Evolutionary conservation across 2,797 vertebrate genomes (phyloP).

Genomic region (Parambassis ranga): DNA sequence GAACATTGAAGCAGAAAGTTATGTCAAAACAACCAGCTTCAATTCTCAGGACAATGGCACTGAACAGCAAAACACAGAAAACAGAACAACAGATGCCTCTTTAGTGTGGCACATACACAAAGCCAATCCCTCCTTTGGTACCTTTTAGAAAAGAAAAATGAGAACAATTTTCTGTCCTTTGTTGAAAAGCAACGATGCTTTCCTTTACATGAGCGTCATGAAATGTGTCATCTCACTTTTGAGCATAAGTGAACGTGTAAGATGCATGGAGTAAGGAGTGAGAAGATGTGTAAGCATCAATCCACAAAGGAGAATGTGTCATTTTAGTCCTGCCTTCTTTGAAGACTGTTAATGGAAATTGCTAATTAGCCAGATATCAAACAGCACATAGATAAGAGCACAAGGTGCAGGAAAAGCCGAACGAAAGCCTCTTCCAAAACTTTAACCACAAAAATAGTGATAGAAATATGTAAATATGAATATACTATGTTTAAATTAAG

Average conservation of each 20-base stretch:
- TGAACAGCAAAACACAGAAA: background rate
- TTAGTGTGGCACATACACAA: background rate
- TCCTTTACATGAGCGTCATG: background rate
- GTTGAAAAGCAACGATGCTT: background rate
- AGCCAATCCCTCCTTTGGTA: conserved; percentile 5
- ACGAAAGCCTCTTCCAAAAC: background rate
- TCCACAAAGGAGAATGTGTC: background rate
- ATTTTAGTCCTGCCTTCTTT: background rate
- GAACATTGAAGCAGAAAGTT: background rate
- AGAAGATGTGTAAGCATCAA: background rate
- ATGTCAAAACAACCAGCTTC: background rate
- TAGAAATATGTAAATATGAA: background rate
- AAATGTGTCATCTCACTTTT: background rate
- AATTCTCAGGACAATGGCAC: background rate
- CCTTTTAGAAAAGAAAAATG: background rate
- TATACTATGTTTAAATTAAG: background rate
- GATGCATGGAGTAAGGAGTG: too few species aligned
- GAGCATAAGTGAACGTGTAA: too few species aligned
- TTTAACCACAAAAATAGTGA: too few species aligned
- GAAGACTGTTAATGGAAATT: background rate
- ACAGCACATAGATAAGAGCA: background rate
- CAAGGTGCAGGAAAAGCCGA: background rate
- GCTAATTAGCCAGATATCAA: conserved; percentile 24
- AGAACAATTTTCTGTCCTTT: background rate
- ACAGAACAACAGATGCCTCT: background rate